Evolutionary conservation across 2,888 invertebrate species (phyloP), one percentile per base, ranked within the genome.

Genomic region (Falcaria lacertinaria): DNA sequence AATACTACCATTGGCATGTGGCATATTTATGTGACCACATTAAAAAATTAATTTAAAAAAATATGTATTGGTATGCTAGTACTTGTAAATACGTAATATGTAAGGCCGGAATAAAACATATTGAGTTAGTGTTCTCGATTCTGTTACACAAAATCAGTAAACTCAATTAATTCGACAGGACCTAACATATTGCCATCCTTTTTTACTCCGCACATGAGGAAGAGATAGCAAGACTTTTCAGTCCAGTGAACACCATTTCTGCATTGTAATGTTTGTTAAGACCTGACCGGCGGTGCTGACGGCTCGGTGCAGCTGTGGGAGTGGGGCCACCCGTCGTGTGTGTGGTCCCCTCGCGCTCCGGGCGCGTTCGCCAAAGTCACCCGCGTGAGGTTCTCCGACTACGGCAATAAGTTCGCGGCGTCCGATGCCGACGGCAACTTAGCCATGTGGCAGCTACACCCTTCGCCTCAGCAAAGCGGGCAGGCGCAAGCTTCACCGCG

Each of bases 341-440:
- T 98, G 11, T 95, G 97, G 67, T 94, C 94, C 15, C 97, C 98
- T 1, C 91, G 98, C 33, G 94, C 96, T n/a, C 93, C 97, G 0
- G 98, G 98, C 25, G 97, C 98, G 4, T 98, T 96, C 81, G 97
- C 97, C 25, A 97, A 97, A 87, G 98, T 99, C 45, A 98, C 98
- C 1, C 92, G 97, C 53, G 97, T 98, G n/a, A 92, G 96, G 46
- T 98, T 98, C 90, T 97, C 97, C 37, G 96, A 97, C 71, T 98
- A 98, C 80, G 98, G 98, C 45, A 98, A 98, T 88, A 99, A 99
- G 89, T 98, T 99, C 82, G 99, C 99, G 25, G 98, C 98, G 1
- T 97, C 97, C 15, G 99, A 99, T 87, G 96, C 97, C 0, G 99
- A 99, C 79, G 99, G 99, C 15, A 96, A 97, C 76, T 90, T 99